Conservation (phyloP, 2,113 vertebrate genomes). For the Alces alces region DNA sequence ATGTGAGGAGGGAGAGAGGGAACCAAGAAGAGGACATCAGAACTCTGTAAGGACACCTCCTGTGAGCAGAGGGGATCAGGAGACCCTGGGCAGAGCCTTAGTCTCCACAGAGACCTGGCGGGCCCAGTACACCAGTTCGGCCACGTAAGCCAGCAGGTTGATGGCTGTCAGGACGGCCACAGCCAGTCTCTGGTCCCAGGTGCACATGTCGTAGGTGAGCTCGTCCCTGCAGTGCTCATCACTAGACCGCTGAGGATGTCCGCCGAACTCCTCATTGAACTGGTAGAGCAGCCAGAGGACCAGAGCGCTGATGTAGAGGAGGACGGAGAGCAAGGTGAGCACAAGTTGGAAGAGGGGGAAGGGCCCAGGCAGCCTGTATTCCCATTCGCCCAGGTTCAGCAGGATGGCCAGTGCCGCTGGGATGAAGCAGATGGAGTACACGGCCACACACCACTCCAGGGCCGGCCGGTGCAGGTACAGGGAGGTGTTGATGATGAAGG, state of each 20-base stretch:
- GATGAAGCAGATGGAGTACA: neutral
- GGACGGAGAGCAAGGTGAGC: neutral
- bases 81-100: neutral
- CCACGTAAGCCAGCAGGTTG: neutral
- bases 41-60: fast-evolving
- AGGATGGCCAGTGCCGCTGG: neutral
- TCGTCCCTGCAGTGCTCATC: fast-evolving
- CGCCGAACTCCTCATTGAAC: fast-evolving
- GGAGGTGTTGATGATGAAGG: neutral
- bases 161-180: neutral
- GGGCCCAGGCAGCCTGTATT: conserved; percentile 57
- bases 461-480: neutral
- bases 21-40: neutral
- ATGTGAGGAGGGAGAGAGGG: neutral
- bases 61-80: neutral
- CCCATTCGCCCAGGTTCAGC: neutral
- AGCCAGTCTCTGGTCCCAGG: neutral
- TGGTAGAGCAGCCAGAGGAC: neutral
- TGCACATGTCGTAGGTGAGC: fast-evolving
- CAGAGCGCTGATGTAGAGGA: fast-evolving
- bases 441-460: neutral
- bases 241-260: fast-evolving
- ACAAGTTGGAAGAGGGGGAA: neutral
- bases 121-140: neutral
- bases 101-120: conserved; percentile 64